Base-by-base conservation (phyloP, 2,888 invertebrate species). In the Andrena praecox region DNA sequence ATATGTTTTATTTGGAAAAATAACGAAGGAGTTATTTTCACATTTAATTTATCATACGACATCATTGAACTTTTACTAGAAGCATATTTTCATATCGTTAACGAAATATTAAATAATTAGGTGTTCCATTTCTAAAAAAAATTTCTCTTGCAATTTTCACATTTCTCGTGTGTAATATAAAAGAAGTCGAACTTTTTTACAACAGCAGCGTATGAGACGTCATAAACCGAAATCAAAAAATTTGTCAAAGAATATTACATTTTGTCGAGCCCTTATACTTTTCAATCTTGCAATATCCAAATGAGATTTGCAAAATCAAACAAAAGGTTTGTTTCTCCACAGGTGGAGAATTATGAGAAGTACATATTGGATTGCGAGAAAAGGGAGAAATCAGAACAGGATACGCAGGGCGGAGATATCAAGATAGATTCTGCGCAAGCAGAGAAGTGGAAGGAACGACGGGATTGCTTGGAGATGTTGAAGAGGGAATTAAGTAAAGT, bases 381-480 rank as follows among this genome's bases (percentile, higher is more conserved):
- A 66, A 92, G 86, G 42, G 93, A 93, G 70, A 88, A 79, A 31
- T 59, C 48, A 7, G 79, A 81, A 0, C 73, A 73, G 0, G 85
- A 76, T 20, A 33, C 54, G 12, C 59, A 77, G 2, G 79, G 64
- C 2, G 82, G 71, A 4, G 74, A 85, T 10, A 66, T 29, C n/a
- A 75, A 73, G 12, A 16, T 67, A 35, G 73, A 72, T 5, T 62
- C 77, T 0, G 85, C 84, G n/a, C 81, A 86, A 29, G 68, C 81
- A 31, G 78, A 89, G n/a, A 90, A 90, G 70, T 93, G 92, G 91
- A 93, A 92, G 74, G 93, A 94, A 73, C 91, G 93, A 60, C 87
- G 91, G 16, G 93, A 94, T 69, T 93, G 93, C 52, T 71, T 94
- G 64, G 92, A 91, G 7, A 93, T 93, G 93, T 76, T 94, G 54